phyloP scores from a whole-genome alignment of 2,113 vertebrate genomes.

The Strix uralensis region DNA sequence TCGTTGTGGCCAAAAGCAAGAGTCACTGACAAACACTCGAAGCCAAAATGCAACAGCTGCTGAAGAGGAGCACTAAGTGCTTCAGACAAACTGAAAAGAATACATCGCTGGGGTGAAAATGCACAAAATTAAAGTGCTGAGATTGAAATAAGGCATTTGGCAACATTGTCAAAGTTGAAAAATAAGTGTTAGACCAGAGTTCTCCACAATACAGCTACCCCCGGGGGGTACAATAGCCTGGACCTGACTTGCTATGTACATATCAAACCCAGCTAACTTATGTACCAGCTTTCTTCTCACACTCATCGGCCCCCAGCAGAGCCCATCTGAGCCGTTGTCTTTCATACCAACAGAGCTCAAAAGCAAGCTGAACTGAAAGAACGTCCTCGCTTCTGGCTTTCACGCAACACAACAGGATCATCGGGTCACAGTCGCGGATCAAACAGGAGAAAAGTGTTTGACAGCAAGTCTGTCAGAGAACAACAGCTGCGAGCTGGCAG shows the following conservation, averaged over 20 bases:
- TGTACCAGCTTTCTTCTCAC: background rate
- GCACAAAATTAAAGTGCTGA: background rate
- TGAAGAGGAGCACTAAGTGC: background rate
- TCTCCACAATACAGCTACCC: background rate
- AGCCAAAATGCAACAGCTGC: background rate
- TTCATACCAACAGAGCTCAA: background rate
- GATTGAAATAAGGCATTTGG: background rate
- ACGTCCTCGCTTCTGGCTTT: background rate
- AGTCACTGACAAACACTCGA: background rate
- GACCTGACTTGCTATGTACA: background rate
- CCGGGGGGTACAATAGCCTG: background rate
- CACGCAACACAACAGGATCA: background rate
- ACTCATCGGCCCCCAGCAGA: background rate
- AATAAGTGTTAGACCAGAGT: background rate
- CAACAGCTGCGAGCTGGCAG: background rate
- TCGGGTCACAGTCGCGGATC: background rate
- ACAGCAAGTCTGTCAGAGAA: background rate
- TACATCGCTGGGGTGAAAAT: background rate
- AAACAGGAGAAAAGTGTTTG: background rate
- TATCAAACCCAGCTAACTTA: rapidly evolving
- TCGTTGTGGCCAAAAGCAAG: background rate
- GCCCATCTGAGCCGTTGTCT: rapidly evolving
- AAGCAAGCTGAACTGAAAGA: background rate
- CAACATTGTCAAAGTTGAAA: background rate
- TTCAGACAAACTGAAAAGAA: background rate